Conservation (phyloP, 2,888 invertebrate species). For the Lepidonotus clava region DNA sequence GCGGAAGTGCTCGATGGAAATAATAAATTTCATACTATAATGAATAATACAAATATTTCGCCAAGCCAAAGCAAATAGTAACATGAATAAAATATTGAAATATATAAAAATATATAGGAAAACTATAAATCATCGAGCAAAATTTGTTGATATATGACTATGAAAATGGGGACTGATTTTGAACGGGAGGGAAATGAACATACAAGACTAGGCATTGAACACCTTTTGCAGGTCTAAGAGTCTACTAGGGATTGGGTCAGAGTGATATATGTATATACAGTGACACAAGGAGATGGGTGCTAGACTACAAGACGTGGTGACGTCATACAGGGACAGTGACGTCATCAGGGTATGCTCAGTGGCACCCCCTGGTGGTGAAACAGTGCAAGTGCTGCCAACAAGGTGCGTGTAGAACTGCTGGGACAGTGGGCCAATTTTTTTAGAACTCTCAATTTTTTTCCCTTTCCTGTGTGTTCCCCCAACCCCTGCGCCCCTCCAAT, state of each 20-base stretch:
- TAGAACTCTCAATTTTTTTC: neutral
- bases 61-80: neutral
- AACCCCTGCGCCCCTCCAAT: slow-evolving; percentile 14
- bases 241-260: neutral
- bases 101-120: neutral
- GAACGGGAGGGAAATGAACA: too few relatives aligned
- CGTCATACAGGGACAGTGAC: too few relatives aligned
- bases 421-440: neutral
- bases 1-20: neutral
- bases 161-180: neutral
- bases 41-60: neutral
- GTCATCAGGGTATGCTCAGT: neutral
- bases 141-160: too few relatives aligned
- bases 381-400: neutral
- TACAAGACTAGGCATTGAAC: neutral
- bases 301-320: neutral
- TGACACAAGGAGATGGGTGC: neutral
- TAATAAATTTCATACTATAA: neutral
- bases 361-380: slow-evolving; percentile 1
- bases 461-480: neutral
- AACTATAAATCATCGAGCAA: neutral
- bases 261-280: too few relatives aligned
- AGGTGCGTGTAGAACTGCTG: neutral
- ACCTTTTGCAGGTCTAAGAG: too few relatives aligned
- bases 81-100: neutral